phyloP scores from a whole-genome alignment of 2,888 invertebrate genomes.

The Caenorhabditis sulstoni region DNA sequence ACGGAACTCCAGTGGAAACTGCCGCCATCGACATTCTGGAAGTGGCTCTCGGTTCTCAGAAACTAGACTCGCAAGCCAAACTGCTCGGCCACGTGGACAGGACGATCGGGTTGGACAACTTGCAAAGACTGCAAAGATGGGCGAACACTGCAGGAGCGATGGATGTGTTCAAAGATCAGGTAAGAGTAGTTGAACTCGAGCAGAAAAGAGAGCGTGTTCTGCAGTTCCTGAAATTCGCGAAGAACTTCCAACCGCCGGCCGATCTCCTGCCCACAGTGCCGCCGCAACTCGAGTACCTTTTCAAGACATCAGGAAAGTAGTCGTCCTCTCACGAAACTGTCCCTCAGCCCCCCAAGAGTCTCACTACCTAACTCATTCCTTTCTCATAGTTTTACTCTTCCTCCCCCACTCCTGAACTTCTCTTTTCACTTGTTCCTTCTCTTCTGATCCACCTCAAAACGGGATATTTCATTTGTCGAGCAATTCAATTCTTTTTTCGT shows the following conservation, averaged over 20 bases:
- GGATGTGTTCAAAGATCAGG: conserved; percentile 80
- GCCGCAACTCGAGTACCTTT: conserved; percentile 79
- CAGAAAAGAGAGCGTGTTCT: conserved; percentile 45
- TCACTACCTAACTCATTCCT: conserved; percentile 53
- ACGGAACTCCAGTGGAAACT: conserved; percentile 78
- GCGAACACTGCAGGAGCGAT: conserved; percentile 80
- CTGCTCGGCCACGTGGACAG: conserved; percentile 79
- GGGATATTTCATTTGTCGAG: conserved; percentile 49
- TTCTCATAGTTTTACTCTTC: conserved; percentile 47
- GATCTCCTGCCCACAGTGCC: conserved; percentile 78
- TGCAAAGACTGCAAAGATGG: conserved; percentile 80
- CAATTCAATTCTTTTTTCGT: conserved; percentile 34
- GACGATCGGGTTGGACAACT: conserved; percentile 79
- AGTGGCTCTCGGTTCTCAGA: conserved; percentile 78
- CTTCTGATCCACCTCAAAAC: conserved; percentile 54
- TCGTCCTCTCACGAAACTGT: not conserved
- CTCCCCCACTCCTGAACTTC: not conserved
- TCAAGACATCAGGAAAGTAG: conserved; percentile 70
- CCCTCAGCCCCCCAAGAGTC: conserved; percentile 37
- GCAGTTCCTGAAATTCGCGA: conserved; percentile 78
- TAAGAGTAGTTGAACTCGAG: conserved; percentile 23
- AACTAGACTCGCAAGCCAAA: conserved; percentile 79
- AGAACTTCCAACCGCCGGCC: conserved; percentile 79
- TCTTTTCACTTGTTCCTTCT: conserved; percentile 5
- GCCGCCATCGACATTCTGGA: conserved; percentile 79